Evolutionary conservation across 2,113 vertebrate species (phyloP).

Genomic region (Alectura lathami): DNA sequence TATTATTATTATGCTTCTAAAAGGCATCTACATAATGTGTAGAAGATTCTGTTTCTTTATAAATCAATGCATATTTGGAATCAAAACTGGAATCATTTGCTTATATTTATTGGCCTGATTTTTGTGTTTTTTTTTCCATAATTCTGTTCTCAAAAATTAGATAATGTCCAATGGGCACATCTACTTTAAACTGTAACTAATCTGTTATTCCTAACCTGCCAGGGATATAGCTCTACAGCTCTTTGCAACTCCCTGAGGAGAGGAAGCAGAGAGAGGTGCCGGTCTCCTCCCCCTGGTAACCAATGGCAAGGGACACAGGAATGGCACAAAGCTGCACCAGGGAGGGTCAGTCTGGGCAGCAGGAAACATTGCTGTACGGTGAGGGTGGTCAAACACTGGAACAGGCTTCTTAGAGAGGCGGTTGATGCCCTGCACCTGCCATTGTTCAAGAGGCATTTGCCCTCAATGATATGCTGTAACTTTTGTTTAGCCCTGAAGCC

Average conservation of each 20-base stretch:
- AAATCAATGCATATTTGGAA: background rate
- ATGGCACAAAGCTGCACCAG: background rate
- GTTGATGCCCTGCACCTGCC: background rate
- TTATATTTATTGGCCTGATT: background rate
- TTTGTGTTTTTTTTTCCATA: background rate
- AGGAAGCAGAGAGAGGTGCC: background rate
- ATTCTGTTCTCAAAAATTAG: background rate
- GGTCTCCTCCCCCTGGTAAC: background rate
- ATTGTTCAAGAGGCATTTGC: background rate
- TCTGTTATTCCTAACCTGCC: background rate
- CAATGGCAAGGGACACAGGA: background rate
- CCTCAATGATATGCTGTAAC: background rate
- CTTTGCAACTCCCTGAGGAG: background rate
- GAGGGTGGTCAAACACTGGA: background rate
- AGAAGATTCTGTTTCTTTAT: background rate
- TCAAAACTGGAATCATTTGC: background rate
- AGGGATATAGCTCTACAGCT: background rate
- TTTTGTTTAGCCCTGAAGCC: background rate
- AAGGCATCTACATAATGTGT: background rate
- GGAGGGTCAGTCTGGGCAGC: background rate
- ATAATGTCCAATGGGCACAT: background rate
- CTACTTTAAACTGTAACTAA: background rate
- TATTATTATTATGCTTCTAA: background rate
- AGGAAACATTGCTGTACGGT: background rate
- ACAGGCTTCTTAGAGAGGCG: background rate